Evolutionary conservation across 2,797 vertebrate genomes (phyloP), one percentile per base, ranked within the genome.

Genomic region (Platyrinchus mystaceus): DNA sequence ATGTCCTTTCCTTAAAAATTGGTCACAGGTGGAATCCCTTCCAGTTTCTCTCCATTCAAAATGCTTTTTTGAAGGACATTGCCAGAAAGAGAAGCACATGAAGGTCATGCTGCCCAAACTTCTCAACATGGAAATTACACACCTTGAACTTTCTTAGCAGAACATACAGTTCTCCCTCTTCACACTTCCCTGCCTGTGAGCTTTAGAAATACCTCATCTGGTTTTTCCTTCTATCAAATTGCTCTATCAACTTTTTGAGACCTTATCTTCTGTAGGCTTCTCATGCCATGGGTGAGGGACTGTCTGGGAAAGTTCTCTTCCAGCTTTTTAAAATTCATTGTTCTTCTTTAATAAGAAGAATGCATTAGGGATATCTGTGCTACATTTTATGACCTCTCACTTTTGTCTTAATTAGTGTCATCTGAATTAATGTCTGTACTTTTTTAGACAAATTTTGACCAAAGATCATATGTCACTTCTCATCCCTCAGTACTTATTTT

Each of bases 201-300:
- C 53, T 75, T 74, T 47, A 58, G 41, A 49, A 77, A 28, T 20
- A 43, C 9, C 5, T 63, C 4, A 27, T 56, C 20, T 3, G 1
- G 2, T 10, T 47, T 84, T 76, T 46, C 24, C 79, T 85, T 69
- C 66, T 47, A 2, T 37, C 46, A 32, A 24, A 12, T 14, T 80
- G 17, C 58, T 70, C 32, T 34, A 14, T 10, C 37, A 62, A 68
- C 78, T 49, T 76, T 58, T 34, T 8, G 13, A 41, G 43, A 34
- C 16, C 0, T 0, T 58, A 5, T 55, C 22, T 74, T 88, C 22
- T 36, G 11, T 0, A 1, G 53, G 18, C 12, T 73, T 76, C 68
- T 84, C 50, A 20, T 59, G 56, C 30, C 19, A 1, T 37, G 36
- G 15, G 2, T 44, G 27, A 58, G 14, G 28, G 20, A 80, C 3